Evolutionary conservation across 2,113 vertebrate species (phyloP).

Genomic region (Vulpes vulpes): DNA sequence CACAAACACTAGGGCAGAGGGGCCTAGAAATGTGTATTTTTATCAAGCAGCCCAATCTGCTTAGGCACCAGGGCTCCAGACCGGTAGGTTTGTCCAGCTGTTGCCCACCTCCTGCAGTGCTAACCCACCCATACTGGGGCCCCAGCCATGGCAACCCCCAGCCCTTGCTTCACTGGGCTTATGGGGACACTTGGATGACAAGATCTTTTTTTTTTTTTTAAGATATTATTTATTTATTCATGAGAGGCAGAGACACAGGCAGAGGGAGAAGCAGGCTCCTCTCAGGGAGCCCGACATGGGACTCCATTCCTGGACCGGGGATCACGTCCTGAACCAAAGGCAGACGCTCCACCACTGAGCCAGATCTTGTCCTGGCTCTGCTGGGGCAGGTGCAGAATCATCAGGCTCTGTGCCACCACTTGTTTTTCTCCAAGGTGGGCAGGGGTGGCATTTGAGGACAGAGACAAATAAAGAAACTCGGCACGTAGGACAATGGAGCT

Average conservation of each 20-base stretch:
- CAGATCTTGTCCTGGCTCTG: not conserved
- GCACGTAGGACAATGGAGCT: not conserved
- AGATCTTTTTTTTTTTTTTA: not conserved
- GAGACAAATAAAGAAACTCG: not conserved
- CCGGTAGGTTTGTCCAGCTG: not conserved
- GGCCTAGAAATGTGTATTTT: not conserved
- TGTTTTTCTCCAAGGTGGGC: not conserved
- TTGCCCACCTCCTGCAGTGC: fast-evolving
- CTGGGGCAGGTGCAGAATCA: not conserved
- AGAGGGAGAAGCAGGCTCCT: no score
- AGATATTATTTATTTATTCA: no score
- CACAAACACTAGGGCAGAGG: not conserved
- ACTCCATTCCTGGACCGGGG: no score
- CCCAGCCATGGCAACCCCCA: not conserved
- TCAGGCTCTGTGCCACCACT: not conserved
- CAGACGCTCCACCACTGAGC: no score
- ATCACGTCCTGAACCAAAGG: no score
- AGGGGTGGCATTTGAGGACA: not conserved
- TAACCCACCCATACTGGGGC: not conserved
- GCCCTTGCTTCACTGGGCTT: not conserved
- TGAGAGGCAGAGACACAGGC: no score
- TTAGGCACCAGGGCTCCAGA: not conserved
- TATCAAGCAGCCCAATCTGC: not conserved
- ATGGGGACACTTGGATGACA: not conserved
- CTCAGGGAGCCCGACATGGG: no score